Evolutionary conservation across 2,888 invertebrate genomes (phyloP).

Genomic region (Hirudinaria manillensis): DNA sequence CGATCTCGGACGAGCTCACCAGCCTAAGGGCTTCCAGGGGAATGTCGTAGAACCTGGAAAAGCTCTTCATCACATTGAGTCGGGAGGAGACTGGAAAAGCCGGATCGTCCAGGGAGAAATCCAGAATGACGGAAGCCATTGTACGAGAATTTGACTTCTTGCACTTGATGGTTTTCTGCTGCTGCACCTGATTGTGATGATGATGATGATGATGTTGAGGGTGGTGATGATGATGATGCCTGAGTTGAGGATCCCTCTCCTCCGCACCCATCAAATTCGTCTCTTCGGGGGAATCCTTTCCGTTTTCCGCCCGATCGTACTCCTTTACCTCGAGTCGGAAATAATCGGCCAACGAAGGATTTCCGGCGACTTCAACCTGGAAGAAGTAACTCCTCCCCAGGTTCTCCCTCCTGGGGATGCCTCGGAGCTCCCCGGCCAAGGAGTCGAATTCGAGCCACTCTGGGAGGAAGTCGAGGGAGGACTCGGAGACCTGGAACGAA

Average conservation of each 20-base stretch:
- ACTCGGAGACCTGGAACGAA: slow-evolving; percentile 8
- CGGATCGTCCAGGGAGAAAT: neutral
- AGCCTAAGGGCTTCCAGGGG: neutral
- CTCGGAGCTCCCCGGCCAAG: neutral
- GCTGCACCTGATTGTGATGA: neutral
- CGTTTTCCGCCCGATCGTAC: neutral
- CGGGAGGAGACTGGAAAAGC: neutral
- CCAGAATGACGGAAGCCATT: slow-evolving; percentile 5
- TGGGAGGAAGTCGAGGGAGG: slow-evolving; percentile 17
- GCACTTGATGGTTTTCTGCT: neutral
- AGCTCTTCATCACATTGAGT: slow-evolving; percentile 5
- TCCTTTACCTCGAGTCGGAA: slow-evolving; percentile 22
- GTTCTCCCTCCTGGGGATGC: slow-evolving; percentile 5
- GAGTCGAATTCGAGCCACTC: slow-evolving; percentile 21
- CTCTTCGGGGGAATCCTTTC: neutral
- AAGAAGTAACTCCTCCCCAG: slow-evolving; percentile 26
- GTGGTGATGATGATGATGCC: neutral
- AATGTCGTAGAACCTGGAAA: slow-evolving; percentile 14
- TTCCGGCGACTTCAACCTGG: slow-evolving; percentile 9
- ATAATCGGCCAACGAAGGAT: neutral
- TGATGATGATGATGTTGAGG: neutral
- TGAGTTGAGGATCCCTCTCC: neutral
- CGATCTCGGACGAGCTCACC: neutral
- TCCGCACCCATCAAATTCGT: neutral
- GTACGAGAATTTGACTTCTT: neutral